Conservation (phyloP, 2,113 vertebrate species). For the Bathybates hornii region DNA sequence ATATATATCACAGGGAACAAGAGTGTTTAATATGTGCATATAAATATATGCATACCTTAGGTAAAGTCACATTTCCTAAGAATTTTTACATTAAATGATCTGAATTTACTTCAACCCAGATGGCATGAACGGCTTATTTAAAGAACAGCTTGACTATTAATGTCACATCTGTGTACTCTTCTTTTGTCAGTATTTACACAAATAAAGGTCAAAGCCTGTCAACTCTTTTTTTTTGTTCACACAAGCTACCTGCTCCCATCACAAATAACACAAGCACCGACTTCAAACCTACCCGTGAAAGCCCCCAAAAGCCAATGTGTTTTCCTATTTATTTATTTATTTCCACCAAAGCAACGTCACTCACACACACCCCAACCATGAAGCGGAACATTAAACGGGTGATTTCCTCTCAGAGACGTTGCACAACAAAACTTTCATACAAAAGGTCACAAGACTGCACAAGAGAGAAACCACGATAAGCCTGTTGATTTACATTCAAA, state of each 20-base stretch:
- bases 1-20: not conserved
- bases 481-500: not conserved
- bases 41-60: not conserved
- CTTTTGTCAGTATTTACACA: not conserved
- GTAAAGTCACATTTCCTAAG: not conserved
- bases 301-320: not conserved
- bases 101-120: not conserved
- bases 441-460: not conserved
- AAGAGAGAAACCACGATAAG: not conserved
- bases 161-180: not conserved
- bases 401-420: not conserved
- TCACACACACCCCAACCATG: not conserved
- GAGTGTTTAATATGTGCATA: not conserved
- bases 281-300: not conserved
- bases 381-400: not conserved
- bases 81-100: not conserved
- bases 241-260: not conserved
- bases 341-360: not conserved
- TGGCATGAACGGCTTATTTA: not conserved
- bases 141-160: not conserved
- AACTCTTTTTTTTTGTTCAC: not conserved
- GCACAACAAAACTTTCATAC: not conserved
- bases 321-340: not conserved
- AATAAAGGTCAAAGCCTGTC: not conserved
- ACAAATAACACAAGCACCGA: not conserved